Evolutionary conservation across 2,113 vertebrate genomes (phyloP).

Genomic region (Erythrocercus mccallii): DNA sequence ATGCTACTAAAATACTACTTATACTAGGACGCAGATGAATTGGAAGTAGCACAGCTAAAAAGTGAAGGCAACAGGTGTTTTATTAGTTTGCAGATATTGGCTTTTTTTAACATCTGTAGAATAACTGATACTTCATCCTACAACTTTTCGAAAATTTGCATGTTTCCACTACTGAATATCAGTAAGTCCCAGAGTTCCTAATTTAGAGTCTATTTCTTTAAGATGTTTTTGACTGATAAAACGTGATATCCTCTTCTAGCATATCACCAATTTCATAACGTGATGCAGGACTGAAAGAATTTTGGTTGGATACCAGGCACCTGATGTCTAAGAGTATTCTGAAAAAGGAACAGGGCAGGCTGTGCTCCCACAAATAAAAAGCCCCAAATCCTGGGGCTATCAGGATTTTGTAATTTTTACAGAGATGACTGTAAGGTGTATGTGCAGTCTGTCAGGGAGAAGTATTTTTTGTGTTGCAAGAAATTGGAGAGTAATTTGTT

Average conservation of each 20-base stretch:
- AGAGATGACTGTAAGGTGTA: neutral
- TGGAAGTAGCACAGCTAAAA: constrained; percentile 65
- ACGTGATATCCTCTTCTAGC: neutral
- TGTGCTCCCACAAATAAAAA: neutral
- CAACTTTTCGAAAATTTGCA: constrained; percentile 35
- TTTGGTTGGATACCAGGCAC: constrained; percentile 4
- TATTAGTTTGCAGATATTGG: constrained; percentile 52
- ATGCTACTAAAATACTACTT: constrained; percentile 58
- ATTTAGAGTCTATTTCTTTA: constrained; percentile 48
- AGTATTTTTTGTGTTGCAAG: neutral
- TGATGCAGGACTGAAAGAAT: constrained; percentile 33
- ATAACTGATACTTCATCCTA: constrained; percentile 31
- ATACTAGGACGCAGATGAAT: constrained; percentile 41
- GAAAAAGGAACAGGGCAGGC: neutral
- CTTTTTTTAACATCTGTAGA: constrained; percentile 45
- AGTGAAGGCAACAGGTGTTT: constrained; percentile 70
- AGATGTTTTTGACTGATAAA: constrained; percentile 57
- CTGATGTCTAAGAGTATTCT: constrained; percentile 11
- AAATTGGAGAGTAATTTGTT: neutral
- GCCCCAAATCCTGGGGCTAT: neutral
- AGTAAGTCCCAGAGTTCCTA: constrained; percentile 30
- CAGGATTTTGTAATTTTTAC: constrained; percentile 31
- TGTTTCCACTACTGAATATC: constrained; percentile 27
- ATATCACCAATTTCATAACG: constrained; percentile 22
- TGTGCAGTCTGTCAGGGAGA: neutral